Percentiles rank a stretch among this genome's conserved stretches.
Conservation (phyloP, 1,140 invertebrate species). For the Sesamia nonagrioides region DNA sequence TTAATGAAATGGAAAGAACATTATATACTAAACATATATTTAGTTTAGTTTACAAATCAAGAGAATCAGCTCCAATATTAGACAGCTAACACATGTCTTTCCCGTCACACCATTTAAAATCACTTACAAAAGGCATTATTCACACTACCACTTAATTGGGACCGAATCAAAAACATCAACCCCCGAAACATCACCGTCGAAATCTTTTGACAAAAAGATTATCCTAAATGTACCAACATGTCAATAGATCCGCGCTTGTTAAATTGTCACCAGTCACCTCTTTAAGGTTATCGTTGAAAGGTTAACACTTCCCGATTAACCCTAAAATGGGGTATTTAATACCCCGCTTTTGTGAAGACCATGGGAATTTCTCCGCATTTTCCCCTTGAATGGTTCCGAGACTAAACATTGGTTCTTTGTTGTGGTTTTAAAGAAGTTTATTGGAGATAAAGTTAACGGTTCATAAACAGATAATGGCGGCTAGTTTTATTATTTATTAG, state of each 20-base stretch:
- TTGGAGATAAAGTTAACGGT: slow-evolving; percentile 60
- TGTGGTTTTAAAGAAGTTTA: slow-evolving; percentile 70
- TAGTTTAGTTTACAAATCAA: too few relatives aligned
- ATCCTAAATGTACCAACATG: slow-evolving; percentile 63
- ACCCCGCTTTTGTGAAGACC: slow-evolving; percentile 59
- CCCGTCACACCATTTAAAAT: slow-evolving; percentile 9
- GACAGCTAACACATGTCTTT: background rate
- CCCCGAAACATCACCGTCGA: background rate
- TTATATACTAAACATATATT: too few relatives aligned
- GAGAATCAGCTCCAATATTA: too few relatives aligned
- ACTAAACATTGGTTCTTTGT: slow-evolving; percentile 78
- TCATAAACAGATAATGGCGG: slow-evolving; percentile 60
- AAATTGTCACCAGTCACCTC: slow-evolving; percentile 72
- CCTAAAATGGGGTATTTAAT: slow-evolving; percentile 66
- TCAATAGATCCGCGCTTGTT: slow-evolving; percentile 61
- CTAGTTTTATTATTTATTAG: slow-evolving; percentile 47
- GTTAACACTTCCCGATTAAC: slow-evolving; percentile 75
- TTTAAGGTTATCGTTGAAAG: slow-evolving; percentile 58
- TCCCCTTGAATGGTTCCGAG: slow-evolving; percentile 72
- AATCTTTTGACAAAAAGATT: slow-evolving; percentile 59
- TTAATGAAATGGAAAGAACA: too few relatives aligned
- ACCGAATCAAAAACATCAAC: background rate
- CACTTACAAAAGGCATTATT: slow-evolving; percentile 18
- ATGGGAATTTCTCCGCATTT: slow-evolving; percentile 81
- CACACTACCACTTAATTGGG: slow-evolving; percentile 30